Base-by-base conservation (phyloP, 2,888 invertebrate genomes). In the Scaptomyza caliginosa region DNA sequence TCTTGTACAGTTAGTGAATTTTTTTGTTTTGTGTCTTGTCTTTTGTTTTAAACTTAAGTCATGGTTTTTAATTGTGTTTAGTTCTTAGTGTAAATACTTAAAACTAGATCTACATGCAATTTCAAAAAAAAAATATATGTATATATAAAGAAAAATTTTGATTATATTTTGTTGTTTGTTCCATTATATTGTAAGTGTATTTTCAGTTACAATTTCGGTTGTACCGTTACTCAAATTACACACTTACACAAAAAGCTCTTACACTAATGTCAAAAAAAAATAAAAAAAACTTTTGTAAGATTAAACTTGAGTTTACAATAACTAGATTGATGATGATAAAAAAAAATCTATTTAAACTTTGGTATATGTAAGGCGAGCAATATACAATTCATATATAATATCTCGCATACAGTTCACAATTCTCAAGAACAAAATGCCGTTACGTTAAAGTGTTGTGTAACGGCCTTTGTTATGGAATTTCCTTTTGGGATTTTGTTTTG, bases 321-420 rank as follows among this genome's bases (percentile, higher is more conserved):
- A 43, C 43, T 28, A 43, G 43, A 17, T 26, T 43, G 43, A 40
- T 42, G 40, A 13, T 28, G n/a, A n/a, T n/a, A 36, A 42, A 28
- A 54, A 56, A 67, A 54, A 63, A 57, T 57, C 58, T 76, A 78
- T 70, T 58, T 68, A 75, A 74, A 64, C 81, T 81, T 81, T 81
- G 81, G 81, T 86, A 83, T 81, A 55, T 58, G 80, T 86, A 77
- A 52, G 77, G 74, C 83, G 79, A 75, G 51, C 40, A 49, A 7
- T 49, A 8, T 32, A 19, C 13, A 13, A 43, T 8, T 11, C 19
- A 26, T 17, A 17, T 11, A 17, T 21, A 4, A 11, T 43, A 28
- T 19, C 39, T 56, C 66, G 70, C 70, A 57, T 39, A 75, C 70
- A 73, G 68, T 72, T 72, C 63, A 68, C 68, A 70, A 66, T 50